phyloP scores from a whole-genome alignment of 2,888 invertebrate species.

The Flabesymbios commensalis region DNA sequence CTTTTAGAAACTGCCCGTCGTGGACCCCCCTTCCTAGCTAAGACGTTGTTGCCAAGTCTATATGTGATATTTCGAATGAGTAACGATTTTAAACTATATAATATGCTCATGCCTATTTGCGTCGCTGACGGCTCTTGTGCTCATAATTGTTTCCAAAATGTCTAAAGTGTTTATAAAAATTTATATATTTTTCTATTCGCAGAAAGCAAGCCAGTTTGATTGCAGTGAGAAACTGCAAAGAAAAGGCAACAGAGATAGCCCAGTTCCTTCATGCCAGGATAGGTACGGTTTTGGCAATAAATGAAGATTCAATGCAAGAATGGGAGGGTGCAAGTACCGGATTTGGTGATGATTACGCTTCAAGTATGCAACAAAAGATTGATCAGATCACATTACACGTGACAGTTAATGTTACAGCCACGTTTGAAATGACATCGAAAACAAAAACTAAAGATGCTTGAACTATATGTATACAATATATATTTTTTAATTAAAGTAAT shows the following conservation, averaged over 20 bases:
- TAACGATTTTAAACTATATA: too few species aligned
- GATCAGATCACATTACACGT: conserved; percentile 46
- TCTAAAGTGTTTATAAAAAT: too few species aligned
- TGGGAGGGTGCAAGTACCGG: conserved; percentile 41
- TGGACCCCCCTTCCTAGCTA: too few species aligned
- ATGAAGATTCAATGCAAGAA: conserved; percentile 48
- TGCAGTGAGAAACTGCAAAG: conserved; percentile 53
- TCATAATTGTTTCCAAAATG: too few species aligned
- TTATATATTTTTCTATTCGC: conserved; percentile 15
- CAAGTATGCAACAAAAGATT: conserved; percentile 45
- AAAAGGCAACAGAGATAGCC: conserved; percentile 55
- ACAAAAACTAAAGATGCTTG: conserved; percentile 36
- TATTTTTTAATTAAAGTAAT: too few species aligned
- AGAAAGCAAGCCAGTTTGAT: conserved; percentile 52
- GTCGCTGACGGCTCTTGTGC: too few species aligned
- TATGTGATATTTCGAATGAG: too few species aligned
- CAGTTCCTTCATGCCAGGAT: conserved; percentile 47
- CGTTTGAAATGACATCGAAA: conserved; percentile 51
- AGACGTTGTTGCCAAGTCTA: too few species aligned
- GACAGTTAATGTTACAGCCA: conserved; percentile 46
- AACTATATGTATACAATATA: background rate
- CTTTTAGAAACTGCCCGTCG: too few species aligned
- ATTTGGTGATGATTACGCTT: conserved; percentile 36
- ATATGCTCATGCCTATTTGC: too few species aligned
- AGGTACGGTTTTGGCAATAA: conserved; percentile 45